Evolutionary conservation across 2,113 vertebrate species (phyloP).

Genomic region (Phyllostomus hastatus): DNA sequence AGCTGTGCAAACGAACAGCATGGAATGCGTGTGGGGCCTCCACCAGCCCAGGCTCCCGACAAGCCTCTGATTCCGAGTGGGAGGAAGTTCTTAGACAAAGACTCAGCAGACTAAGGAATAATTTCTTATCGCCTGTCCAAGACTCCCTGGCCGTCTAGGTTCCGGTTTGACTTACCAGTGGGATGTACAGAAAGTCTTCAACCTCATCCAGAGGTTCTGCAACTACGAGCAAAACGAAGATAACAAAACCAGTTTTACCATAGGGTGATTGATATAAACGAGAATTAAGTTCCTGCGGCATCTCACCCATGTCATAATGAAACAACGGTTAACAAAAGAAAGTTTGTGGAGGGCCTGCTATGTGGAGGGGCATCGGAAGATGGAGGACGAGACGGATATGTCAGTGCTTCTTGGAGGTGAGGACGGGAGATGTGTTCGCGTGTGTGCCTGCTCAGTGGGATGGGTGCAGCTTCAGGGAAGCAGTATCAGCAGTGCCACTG

Average conservation of each 20-base stretch:
- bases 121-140: neutral
- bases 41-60: neutral
- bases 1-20: neutral
- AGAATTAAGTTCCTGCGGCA: neutral
- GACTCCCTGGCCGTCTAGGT: neutral
- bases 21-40: neutral
- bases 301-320: neutral
- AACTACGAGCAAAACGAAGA: neutral
- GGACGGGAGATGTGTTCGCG: no score
- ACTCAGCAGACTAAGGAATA: neutral
- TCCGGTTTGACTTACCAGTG: neutral
- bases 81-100: neutral
- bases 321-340: no score
- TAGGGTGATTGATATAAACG: neutral
- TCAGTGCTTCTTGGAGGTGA: neutral
- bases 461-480: neutral
- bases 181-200: neutral
- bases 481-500: rapidly evolving
- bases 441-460: neutral
- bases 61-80: neutral
- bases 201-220: no score
- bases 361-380: neutral
- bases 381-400: neutral
- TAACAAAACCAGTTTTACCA: neutral
- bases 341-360: neutral